Evolutionary conservation across 64 coral and sea anemone genomes (phyloP), one percentile per base, ranked within the genome.

Genomic region (Montipora sp.): DNA sequence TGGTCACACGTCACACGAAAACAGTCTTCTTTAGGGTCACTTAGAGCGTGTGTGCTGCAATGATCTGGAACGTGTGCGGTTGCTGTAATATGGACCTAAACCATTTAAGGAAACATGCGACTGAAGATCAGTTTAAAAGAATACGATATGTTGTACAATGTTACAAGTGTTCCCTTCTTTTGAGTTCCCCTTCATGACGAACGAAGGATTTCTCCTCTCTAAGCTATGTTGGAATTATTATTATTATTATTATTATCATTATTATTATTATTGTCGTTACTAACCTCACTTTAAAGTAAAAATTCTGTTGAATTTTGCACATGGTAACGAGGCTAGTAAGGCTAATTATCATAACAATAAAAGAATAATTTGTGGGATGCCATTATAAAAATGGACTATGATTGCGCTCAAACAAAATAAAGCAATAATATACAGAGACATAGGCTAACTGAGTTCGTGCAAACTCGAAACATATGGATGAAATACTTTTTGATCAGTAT

Each of bases 11-110:
- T 22, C n/a, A 23, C 5, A 46, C 13, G 48, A 0, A 21, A 80
- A 20, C 55, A 8, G 5, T 80, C 78, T 51, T 80, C 83, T 73
- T 65, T 83, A 19, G 20, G 10, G 51, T 83, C 80, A 19, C 58
- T 83, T 59, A 46, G 24, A 60, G 80, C 51, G 78, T 80, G 23
- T 59, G 53, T 27, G n/a, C 18, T 59, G 53, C 78, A 80, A 27
- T 80, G 78, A 21, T 80, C 78, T 9, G 78, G 49, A 58, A 59
- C n/a, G 51, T 22, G n/a, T 23, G 23, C 60, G 11, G 51, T 9
- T 5, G 53, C 15, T 22, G 51, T 9, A 58, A 59, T 27, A 3
- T 80, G 78, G 18, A 80, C 78, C 51, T 80, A 80, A 71, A 71
- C 18, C 18, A 71, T 71, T 71, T 71, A 71, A n/a, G 19, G 68